Base-by-base conservation (phyloP, 1,140 invertebrate genomes). In the Battus philenor region DNA sequence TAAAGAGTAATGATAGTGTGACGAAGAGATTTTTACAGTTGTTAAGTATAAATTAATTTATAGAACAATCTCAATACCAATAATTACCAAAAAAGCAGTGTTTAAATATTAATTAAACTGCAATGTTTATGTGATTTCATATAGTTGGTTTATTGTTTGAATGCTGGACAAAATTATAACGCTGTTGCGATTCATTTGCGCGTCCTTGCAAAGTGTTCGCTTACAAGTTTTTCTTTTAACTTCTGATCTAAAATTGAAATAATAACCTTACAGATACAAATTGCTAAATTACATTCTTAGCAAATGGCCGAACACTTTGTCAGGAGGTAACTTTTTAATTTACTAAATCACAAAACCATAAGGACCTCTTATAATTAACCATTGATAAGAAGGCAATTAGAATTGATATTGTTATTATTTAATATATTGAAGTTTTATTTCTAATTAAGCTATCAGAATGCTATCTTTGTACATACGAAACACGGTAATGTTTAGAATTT, bases 341-440 rank as follows among this genome's bases (percentile, higher is more conserved):
- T 12, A 41, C 4, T 15, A 29, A 68, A 74, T 73, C 69, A 78
- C 73, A 82, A 81, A 87, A 87, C 86, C 86, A 78, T 73, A 86
- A 86, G 78, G 86, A 87, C 86, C 86, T 87, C 86, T 86, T 86
- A 84, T 86, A 81, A 84, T 78, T 86, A 86, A 86, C 80, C 77
- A 85, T 86, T 85, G 77, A 84, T 82, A 82, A 85, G 82, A 82
- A 82, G 80, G 81, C 77, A 80, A 83, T 82, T 86, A 85, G 77
- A 86, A 77, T 77, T 73, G 70, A 86, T 86, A 81, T 86, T 86
- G 80, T 86, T 83, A 85, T 86, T 81, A 85, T 87, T 84, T 86
- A 87, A 87, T 86, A 87, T 87, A 87, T 87, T 82, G 73, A 85
- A 76, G 77, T 84, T 84, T 84, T 86, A 84, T 86, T 86, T 87